Evolutionary conservation across 2,888 invertebrate genomes (phyloP).

Genomic region (Drosophila longiperda): DNA sequence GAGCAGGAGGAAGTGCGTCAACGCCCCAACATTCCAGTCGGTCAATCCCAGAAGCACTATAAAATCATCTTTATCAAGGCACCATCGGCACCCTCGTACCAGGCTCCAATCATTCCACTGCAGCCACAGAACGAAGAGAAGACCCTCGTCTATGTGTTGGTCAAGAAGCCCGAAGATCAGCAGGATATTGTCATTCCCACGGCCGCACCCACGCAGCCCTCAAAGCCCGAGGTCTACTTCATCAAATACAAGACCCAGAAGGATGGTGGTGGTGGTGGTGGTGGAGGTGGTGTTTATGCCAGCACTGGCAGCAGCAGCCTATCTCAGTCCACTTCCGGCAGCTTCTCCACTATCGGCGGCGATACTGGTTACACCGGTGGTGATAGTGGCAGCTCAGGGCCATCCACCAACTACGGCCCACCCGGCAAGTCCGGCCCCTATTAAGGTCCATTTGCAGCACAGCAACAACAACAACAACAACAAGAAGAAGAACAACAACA

Average conservation of each 20-base stretch:
- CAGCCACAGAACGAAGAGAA: conserved; percentile 94
- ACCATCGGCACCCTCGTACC: conserved; percentile 92
- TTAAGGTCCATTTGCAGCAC: conserved; percentile 65
- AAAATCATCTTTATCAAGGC: conserved; percentile 97
- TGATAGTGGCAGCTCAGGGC: conserved; percentile 73
- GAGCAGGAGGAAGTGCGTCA: conserved; percentile 90
- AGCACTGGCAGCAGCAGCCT: conserved; percentile 50
- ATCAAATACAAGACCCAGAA: conserved; percentile 86
- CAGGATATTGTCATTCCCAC: conserved; percentile 92
- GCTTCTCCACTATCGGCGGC: conserved; percentile 70
- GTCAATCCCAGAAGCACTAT: conserved; percentile 94
- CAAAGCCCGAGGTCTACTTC: conserved; percentile 96
- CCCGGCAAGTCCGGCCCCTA: conserved; percentile 90
- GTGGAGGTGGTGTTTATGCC: too few relatives aligned
- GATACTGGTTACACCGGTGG: conserved; percentile 67
- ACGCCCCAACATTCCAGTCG: conserved; percentile 87
- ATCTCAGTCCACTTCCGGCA: conserved; percentile 58
- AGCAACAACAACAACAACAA: conserved; percentile 27
- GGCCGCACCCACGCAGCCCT: conserved; percentile 92
- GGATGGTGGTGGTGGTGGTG: conserved; percentile 69
- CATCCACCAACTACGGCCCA: conserved; percentile 88
- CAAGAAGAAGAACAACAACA: conserved; percentile 31
- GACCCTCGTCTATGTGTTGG: conserved; percentile 94
- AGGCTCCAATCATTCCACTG: conserved; percentile 92
- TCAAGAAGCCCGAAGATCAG: conserved; percentile 94